Percentiles rank a stretch among this genome's conserved stretches.
Evolutionary conservation across 2,888 invertebrate species (phyloP).

Genomic region (Abrostola triplasia): DNA sequence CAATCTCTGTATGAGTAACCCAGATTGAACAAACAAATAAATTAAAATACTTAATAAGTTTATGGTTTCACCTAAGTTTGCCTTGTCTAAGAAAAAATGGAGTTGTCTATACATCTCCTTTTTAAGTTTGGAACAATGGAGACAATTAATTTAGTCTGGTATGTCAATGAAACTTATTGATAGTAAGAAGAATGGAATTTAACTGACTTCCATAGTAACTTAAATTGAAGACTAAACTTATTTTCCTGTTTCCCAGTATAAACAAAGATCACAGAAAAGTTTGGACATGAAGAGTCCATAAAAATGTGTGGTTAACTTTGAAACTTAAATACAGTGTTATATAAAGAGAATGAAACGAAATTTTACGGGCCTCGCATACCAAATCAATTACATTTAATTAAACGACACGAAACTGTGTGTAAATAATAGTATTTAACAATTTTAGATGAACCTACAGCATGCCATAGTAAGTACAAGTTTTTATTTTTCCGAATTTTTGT

Average conservation of each 20-base stretch:
- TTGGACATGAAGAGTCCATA: neutral
- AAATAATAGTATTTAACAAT: conserved; percentile 1
- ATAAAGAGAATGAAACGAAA: conserved; percentile 1
- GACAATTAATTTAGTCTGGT: too few species aligned
- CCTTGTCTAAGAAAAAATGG: neutral
- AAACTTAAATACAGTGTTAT: conserved; percentile 1
- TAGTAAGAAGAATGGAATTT: too few species aligned
- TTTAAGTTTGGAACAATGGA: too few species aligned
- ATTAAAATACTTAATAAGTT: conserved; percentile 7
- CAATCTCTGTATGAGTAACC: conserved; percentile 25
- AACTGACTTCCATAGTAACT: too few species aligned
- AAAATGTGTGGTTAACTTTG: neutral
- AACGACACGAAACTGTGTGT: neutral
- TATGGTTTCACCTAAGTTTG: neutral
- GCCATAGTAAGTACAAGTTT: neutral
- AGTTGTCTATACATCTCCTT: neutral
- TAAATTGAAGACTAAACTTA: too few species aligned
- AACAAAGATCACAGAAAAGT: too few species aligned
- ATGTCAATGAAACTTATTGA: too few species aligned
- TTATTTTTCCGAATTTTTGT: neutral
- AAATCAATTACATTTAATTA: conserved; percentile 13
- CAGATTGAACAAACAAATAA: conserved; percentile 25
- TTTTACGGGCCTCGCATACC: neutral
- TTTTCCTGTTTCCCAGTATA: too few species aligned
- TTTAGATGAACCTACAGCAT: neutral